phyloP scores from a whole-genome alignment of 2,113 vertebrate genomes.

The Sylvietta virens region DNA sequence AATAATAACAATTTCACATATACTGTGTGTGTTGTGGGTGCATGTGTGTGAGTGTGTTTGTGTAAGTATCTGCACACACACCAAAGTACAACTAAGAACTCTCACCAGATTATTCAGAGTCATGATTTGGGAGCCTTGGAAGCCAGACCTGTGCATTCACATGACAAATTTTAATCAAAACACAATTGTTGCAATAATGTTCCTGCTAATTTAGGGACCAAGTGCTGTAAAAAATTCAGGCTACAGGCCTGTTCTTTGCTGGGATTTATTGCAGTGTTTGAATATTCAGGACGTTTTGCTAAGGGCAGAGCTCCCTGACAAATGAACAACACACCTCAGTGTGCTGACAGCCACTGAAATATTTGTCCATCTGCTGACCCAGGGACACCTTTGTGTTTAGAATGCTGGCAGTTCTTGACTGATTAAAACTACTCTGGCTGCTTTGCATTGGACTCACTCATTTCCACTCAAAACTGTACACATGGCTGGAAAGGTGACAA shows the following conservation, averaged over 20 bases:
- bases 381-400: not conserved
- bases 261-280: not conserved
- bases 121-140: not conserved
- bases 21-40: not conserved
- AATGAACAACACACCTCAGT: not conserved
- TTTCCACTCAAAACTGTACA: not conserved
- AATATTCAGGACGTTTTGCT: not conserved
- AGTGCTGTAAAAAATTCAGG: not conserved
- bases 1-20: not conserved
- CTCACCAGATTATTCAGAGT: not conserved
- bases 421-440: not conserved
- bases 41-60: not conserved
- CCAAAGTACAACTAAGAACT: not conserved
- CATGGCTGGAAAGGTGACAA: not conserved
- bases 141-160: not conserved
- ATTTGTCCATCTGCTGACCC: not conserved
- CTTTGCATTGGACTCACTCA: not conserved
- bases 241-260: not conserved
- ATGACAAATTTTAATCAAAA: not conserved
- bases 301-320: not conserved
- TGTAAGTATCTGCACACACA: not conserved
- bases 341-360: not conserved
- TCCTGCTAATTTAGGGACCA: not conserved
- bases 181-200: not conserved
- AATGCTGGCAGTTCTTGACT: not conserved